phyloP scores from a whole-genome alignment of 2,888 invertebrate species.

The Polyommatus icarus region DNA sequence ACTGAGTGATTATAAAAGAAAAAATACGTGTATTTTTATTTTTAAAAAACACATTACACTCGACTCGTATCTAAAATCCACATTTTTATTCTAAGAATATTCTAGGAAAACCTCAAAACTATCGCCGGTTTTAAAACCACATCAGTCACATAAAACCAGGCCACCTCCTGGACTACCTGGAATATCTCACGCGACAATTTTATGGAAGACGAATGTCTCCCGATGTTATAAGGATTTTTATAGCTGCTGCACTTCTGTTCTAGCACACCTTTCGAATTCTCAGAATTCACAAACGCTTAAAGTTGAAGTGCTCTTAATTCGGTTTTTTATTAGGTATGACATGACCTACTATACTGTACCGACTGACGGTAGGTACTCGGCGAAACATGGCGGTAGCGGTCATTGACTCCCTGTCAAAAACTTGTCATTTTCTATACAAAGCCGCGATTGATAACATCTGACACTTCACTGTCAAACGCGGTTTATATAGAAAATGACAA shows the following conservation, averaged over 20 bases:
- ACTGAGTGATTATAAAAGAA: too few relatives aligned
- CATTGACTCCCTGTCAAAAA: too few relatives aligned
- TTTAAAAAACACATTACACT: neutral
- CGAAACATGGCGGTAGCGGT: too few relatives aligned
- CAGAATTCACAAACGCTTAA: neutral
- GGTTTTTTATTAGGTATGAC: too few relatives aligned
- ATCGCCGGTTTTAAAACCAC: neutral
- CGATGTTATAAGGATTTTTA: conserved; percentile 23
- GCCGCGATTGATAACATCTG: too few relatives aligned
- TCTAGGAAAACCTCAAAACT: neutral
- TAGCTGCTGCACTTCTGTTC: neutral
- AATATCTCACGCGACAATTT: conserved; percentile 21
- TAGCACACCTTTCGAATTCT: neutral
- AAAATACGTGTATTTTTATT: too few relatives aligned
- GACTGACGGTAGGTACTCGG: too few relatives aligned
- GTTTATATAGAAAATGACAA: too few relatives aligned
- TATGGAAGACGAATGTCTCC: conserved; percentile 22
- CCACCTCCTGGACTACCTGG: neutral
- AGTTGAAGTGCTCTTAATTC: neutral
- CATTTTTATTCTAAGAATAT: neutral
- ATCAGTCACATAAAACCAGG: neutral
- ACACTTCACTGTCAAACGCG: too few relatives aligned
- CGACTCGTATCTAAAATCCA: neutral
- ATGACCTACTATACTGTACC: too few relatives aligned
- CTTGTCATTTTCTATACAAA: too few relatives aligned